Conservation (phyloP, 53 echinoderm and acorn worm species). For the Antedon mediterranea region DNA sequence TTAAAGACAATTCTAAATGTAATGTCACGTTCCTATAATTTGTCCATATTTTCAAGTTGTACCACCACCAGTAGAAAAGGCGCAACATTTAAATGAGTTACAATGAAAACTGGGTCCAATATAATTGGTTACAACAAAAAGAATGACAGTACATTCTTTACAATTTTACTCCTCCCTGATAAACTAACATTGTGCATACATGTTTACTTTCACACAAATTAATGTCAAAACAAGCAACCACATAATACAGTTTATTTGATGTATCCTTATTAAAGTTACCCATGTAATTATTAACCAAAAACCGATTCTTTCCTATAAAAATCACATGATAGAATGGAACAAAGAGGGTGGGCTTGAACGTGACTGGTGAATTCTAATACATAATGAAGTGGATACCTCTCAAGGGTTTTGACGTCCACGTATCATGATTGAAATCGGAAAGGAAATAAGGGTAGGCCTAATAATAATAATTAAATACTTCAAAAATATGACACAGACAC, state of each 20-base stretch:
- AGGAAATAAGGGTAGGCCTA: not conserved
- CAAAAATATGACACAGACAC: not conserved
- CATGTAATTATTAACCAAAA: not conserved
- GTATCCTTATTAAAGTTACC: not conserved
- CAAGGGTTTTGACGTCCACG: not conserved
- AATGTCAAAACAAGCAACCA: not conserved
- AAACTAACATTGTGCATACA: too few relatives aligned
- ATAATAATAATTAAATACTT: not conserved
- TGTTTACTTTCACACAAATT: not conserved
- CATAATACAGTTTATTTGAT: not conserved
- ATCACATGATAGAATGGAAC: not conserved
- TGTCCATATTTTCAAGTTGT: too few relatives aligned
- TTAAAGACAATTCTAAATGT: too few relatives aligned
- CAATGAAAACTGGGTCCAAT: too few relatives aligned
- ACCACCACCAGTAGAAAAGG: too few relatives aligned
- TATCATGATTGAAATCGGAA: not conserved
- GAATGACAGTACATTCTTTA: too few relatives aligned
- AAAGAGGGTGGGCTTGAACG: not conserved
- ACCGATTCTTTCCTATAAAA: not conserved
- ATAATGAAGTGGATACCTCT: not conserved
- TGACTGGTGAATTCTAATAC: not conserved
- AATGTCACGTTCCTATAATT: too few relatives aligned
- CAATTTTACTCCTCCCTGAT: too few relatives aligned
- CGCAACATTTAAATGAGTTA: too few relatives aligned
- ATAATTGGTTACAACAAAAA: too few relatives aligned